Conservation (phyloP, 2,888 invertebrate genomes). For the Drymonia ruficornis region DNA sequence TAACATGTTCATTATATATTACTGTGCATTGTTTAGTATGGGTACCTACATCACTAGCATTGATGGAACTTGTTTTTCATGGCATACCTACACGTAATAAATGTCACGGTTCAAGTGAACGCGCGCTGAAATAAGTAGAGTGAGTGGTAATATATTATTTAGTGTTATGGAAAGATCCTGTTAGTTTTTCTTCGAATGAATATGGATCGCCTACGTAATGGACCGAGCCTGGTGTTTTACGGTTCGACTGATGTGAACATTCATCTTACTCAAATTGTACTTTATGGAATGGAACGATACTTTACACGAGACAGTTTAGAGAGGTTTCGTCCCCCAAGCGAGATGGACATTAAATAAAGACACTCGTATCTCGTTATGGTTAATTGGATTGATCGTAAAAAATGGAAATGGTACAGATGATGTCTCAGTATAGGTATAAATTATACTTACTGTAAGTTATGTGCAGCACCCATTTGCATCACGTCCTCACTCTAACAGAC, state of each 20-base stretch:
- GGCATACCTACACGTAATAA: not conserved
- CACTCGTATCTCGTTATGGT: conserved; percentile 21
- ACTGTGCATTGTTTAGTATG: no score
- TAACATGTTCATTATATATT: no score
- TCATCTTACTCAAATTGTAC: conserved; percentile 62
- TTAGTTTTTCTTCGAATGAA: conserved; percentile 50
- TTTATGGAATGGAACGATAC: conserved; percentile 52
- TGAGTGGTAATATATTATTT: conserved; percentile 26
- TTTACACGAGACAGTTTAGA: conserved; percentile 46
- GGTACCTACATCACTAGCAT: no score
- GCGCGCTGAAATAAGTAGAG: not conserved
- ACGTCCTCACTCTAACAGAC: no score
- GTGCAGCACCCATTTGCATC: no score
- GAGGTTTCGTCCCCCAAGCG: conserved; percentile 23
- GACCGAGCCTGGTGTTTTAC: conserved; percentile 50
- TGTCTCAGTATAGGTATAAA: conserved; percentile 39
- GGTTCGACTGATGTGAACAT: conserved; percentile 50
- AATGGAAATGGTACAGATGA: conserved; percentile 35
- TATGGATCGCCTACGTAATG: conserved; percentile 49
- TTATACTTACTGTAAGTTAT: conserved; percentile 7
- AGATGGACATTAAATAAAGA: conserved; percentile 28
- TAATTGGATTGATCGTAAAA: conserved; percentile 50
- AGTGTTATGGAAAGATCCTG: conserved; percentile 46
- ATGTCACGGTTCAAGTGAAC: not conserved
- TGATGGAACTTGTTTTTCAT: not conserved